These are phyloP conservation scores for Apteryx owenii DNA, from an alignment of 2,113 vertebrate species.

Conservation along the genomic window DNA sequence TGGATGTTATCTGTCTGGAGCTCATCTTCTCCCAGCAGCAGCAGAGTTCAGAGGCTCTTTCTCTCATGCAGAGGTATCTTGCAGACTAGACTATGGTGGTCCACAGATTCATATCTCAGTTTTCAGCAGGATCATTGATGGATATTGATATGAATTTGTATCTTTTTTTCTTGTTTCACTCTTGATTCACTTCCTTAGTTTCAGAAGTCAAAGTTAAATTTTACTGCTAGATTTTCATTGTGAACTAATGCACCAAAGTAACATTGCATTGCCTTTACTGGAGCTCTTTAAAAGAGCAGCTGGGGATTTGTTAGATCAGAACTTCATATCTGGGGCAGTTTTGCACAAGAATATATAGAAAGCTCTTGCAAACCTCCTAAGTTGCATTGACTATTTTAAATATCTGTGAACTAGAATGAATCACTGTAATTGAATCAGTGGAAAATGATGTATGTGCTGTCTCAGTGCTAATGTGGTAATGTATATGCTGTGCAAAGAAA, in stretches of 20 bases:
- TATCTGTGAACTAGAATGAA: background rate
- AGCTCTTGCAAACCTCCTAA: background rate
- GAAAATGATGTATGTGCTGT: background rate
- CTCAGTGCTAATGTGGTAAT: background rate
- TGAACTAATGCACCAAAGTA: background rate
- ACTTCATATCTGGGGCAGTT: background rate
- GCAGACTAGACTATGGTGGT: background rate
- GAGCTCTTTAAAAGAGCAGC: background rate
- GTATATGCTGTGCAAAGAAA: background rate
- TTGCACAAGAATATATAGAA: background rate
- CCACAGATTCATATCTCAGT: background rate
- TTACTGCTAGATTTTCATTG: background rate
- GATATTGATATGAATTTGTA: background rate
- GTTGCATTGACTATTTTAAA: background rate
- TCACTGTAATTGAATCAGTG: background rate
- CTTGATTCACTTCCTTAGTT: background rate
- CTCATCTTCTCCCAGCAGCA: background rate
- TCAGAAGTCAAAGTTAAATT: background rate
- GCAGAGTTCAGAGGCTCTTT: background rate
- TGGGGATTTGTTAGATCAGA: background rate
- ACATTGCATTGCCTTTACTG: too few relatives aligned
- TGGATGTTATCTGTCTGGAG: background rate
- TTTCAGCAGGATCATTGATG: background rate
- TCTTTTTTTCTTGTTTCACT: background rate
- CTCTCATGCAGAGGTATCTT: rapidly evolving